These are phyloP conservation scores for Caenorhabditis sp. DNA, from an alignment of 2,888 invertebrate genomes.

Conservation along the genomic window DNA sequence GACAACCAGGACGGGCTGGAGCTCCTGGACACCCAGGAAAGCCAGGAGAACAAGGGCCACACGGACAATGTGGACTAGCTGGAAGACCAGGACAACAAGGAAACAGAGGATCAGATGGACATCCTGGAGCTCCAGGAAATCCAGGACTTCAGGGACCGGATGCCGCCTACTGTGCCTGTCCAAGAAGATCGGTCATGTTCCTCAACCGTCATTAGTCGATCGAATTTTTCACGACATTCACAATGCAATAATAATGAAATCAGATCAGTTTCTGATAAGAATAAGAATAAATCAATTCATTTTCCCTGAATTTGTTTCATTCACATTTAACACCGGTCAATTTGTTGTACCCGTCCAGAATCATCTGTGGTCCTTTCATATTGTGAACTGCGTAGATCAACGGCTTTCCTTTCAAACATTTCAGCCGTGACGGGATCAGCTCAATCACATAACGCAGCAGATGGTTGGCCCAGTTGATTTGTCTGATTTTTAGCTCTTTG, in stretches of 20 bases:
- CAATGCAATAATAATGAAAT: constrained; percentile 32
- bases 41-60: constrained; percentile 59
- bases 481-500: constrained; percentile 30
- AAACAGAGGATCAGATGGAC: constrained; percentile 66
- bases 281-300: constrained; percentile 30
- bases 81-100: constrained; percentile 64
- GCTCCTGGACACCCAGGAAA: constrained; percentile 70
- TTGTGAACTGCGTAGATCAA: constrained; percentile 51
- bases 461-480: constrained; percentile 44
- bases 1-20: constrained; percentile 70
- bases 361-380: constrained; percentile 54
- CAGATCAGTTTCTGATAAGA: constrained; percentile 18
- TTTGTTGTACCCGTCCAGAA: constrained; percentile 47
- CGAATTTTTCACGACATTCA: constrained; percentile 4
- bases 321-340: constrained; percentile 45
- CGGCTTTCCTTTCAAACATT: constrained; percentile 40
- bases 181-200: constrained; percentile 58
- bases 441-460: constrained; percentile 41
- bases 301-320: constrained; percentile 24
- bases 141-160: constrained; percentile 62
- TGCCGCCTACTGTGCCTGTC: constrained; percentile 59
- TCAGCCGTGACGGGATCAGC: constrained; percentile 26
- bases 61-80: constrained; percentile 50
- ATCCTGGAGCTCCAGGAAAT: constrained; percentile 67
- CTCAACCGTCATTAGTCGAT: constrained; percentile 43